A percentile compares a stretch with the other conserved stretches of the same genome.
Conservation (phyloP, 2,797 vertebrate species). For the Pipistrellus nathusii region DNA sequence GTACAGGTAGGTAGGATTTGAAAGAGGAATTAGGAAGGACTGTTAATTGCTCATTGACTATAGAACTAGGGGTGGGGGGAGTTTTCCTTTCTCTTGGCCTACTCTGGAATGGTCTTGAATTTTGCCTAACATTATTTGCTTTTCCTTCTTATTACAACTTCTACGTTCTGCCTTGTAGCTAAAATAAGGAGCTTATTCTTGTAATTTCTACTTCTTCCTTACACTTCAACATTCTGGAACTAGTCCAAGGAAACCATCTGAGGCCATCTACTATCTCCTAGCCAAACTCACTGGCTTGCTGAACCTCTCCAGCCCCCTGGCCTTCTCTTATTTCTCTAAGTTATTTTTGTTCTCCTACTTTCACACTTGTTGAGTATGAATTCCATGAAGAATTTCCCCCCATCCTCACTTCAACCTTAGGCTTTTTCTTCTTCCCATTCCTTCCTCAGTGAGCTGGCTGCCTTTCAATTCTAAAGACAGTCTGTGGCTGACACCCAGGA, state of each 20-base stretch:
- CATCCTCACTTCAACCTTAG: neutral
- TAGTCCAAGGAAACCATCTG: neutral
- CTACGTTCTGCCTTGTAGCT: neutral
- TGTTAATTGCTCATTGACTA: neutral
- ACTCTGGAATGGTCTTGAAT: neutral
- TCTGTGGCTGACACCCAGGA: neutral
- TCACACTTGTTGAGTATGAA: neutral
- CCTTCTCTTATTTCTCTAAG: neutral
- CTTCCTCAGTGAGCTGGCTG: neutral
- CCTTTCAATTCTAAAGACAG: neutral
- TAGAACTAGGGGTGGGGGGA: neutral
- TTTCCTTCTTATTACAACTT: conserved; percentile 25
- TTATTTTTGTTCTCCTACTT: neutral
- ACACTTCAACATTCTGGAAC: neutral
- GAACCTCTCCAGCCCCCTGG: neutral
- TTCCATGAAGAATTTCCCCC: neutral
- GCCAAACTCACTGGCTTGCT: neutral
- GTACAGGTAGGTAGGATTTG: neutral
- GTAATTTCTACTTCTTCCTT: neutral
- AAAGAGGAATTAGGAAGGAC: neutral
- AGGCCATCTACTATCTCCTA: neutral
- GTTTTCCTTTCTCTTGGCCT: neutral
- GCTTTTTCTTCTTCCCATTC: neutral
- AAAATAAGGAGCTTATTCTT: conserved; percentile 7
- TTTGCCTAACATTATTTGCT: conserved; percentile 27